Evolutionary conservation across 1,140 invertebrate genomes (phyloP), one percentile per base, ranked within the genome.

Genomic region (Bombus difficillimus): DNA sequence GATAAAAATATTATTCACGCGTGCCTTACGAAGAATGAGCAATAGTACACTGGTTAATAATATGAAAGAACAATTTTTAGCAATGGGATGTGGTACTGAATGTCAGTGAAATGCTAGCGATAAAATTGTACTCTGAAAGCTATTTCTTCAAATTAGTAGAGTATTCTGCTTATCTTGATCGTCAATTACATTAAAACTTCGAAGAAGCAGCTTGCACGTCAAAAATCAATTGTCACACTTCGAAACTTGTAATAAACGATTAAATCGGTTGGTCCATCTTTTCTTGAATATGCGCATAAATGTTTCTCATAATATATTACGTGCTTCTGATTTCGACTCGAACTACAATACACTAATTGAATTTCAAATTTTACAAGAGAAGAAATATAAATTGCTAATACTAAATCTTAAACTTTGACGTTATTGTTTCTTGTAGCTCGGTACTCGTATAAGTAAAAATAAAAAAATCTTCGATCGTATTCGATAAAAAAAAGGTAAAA

Each of bases 251-350:
- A 68, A 22, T 66, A 74, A 66, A 89, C 64, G 32, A 82, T 82
- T 79, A 72, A 59, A 43, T 88, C 22, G 32, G 72, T 89, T 89
- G 87, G 87, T 89, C 87, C 87, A 83, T 86, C 83, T 83, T 62
- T 85, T 34, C 59, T 76, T 28, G n/a, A 84, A 62, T 79, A 62
- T 76, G 37, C 53, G 32, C n/a, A 43, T 34, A 53, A 83, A 53
- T 77, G 34, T 77, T 68, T 83, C 37, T 69, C 34, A n/a, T 39
- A 32, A 62, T 76, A 69, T 15, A 37, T 69, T 57, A 34, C 8
- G 47, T 41, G 5, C 28, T 69, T 53, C 43, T 34, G 25, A 53
- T 77, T 69, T 76, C 6, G 3, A 13, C 15, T 73, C 22, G 15
- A 77, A 41, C 64, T 80, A 68, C 34, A 80, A 37, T 47, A 69